Conservation (phyloP, 2,113 vertebrate species). For the Pluvialis apricaria region DNA sequence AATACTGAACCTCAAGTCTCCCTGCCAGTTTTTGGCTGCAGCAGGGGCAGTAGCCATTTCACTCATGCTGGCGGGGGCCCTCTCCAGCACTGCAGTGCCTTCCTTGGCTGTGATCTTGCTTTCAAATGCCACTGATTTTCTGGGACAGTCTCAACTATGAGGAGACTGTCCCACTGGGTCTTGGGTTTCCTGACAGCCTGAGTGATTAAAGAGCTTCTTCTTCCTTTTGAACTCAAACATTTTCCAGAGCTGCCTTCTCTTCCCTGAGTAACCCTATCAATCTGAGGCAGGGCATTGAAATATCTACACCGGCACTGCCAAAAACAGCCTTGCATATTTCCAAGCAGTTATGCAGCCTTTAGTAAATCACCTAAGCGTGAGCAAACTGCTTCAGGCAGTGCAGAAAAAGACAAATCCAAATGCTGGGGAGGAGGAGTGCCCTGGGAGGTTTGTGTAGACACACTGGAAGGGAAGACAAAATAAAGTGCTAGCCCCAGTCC, state of each 20-base stretch:
- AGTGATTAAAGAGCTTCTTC: slow-evolving; percentile 72
- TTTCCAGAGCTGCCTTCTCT: slow-evolving; percentile 47
- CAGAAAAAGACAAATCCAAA: slow-evolving; percentile 26
- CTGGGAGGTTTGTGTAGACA: not conserved
- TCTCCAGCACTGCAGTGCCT: not conserved
- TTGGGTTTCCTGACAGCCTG: slow-evolving; percentile 68
- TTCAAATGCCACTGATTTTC: slow-evolving; percentile 70
- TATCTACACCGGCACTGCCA: slow-evolving; percentile 40
- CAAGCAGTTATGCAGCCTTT: slow-evolving; percentile 37
- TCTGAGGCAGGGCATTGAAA: slow-evolving; percentile 51
- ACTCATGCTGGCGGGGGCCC: not conserved
- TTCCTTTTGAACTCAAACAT: slow-evolving; percentile 55
- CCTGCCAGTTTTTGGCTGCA: not conserved
- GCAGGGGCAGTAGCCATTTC: not conserved
- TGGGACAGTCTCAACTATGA: slow-evolving; percentile 60
- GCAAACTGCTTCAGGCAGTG: slow-evolving; percentile 14
- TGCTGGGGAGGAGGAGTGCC: not conserved
- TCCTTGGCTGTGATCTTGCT: slow-evolving; percentile 52
- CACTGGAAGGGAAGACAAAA: not conserved
- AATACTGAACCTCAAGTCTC: not conserved
- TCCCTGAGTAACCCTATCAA: slow-evolving; percentile 41
- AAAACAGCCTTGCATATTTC: slow-evolving; percentile 56
- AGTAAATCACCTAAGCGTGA: slow-evolving; percentile 47
- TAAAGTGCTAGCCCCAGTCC: not conserved
- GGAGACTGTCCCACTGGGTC: slow-evolving; percentile 58